A percentile compares a stretch with the other conserved stretches of the same genome.
These are phyloP conservation scores for Poecilia wingei DNA, from an alignment of 2,797 vertebrate species.

Conservation along the genomic window DNA sequence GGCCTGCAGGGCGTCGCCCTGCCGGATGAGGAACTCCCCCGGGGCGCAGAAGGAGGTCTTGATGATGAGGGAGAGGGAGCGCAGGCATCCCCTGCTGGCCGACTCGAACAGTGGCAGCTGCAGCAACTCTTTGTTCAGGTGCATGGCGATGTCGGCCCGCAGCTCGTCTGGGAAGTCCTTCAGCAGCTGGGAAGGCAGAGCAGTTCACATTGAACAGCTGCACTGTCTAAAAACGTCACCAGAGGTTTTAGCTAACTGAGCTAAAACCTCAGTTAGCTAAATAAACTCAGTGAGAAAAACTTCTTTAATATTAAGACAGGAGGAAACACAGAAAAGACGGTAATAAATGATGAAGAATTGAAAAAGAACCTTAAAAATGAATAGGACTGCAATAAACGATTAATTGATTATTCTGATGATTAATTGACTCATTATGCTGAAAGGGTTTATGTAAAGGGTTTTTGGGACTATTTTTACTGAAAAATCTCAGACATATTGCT, in stretches of 20 bases:
- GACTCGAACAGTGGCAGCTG: slow-evolving; percentile 94
- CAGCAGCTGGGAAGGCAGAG: slow-evolving; percentile 82
- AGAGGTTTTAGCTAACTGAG: neutral
- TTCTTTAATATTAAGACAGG: neutral
- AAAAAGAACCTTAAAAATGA: neutral
- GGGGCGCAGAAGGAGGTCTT: slow-evolving; percentile 97
- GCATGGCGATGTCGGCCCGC: slow-evolving; percentile 96
- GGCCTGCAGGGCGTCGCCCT: slow-evolving; percentile 95
- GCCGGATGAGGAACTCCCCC: slow-evolving; percentile 94
- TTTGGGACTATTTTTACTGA: too few relatives aligned
- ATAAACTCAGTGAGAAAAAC: neutral
- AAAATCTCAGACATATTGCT: too few relatives aligned
- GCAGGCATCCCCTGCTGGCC: slow-evolving; percentile 94
- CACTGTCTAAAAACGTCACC: neutral
- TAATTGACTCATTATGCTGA: too few relatives aligned
- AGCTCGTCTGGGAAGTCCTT: slow-evolving; percentile 97
- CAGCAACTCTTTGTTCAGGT: slow-evolving; percentile 95
- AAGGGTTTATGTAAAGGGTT: too few relatives aligned
- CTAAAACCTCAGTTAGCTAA: too few relatives aligned
- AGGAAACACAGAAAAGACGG: too few relatives aligned
- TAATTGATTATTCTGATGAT: too few relatives aligned
- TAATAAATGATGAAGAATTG: neutral
- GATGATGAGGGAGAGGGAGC: slow-evolving; percentile 95
- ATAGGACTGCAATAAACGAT: neutral
- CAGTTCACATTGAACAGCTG: neutral